Evolutionary conservation across 2,797 vertebrate species (phyloP).

Genomic region (Crax fasciolata): DNA sequence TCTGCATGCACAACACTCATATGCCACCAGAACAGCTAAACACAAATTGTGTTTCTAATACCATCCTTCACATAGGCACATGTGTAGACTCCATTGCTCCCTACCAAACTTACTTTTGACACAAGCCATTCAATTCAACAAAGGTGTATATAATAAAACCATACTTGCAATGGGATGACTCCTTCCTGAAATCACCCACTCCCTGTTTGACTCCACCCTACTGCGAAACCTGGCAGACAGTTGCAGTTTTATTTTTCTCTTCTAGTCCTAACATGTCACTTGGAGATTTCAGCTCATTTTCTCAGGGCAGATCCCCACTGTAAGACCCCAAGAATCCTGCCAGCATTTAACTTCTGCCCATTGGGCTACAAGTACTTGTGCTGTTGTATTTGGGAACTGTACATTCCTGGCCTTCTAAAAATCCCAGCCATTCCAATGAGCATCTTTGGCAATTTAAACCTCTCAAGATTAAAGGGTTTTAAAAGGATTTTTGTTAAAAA

Average conservation of each 20-base stretch:
- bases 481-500: not conserved
- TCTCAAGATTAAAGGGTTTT: not conserved
- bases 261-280: not conserved
- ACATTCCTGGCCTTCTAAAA: not conserved
- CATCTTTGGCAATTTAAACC: not conserved
- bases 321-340: not conserved
- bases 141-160: not conserved
- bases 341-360: not conserved
- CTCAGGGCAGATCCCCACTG: not conserved
- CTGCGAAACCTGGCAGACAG: not conserved
- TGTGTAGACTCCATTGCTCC: not conserved
- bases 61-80: fast-evolving
- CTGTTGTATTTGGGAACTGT: fast-evolving
- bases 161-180: not conserved
- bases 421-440: not conserved
- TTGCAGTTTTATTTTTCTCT: not conserved
- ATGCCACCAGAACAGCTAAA: not conserved
- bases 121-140: not conserved
- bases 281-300: not conserved
- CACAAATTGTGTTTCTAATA: not conserved
- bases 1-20: fast-evolving
- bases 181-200: not conserved
- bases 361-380: fast-evolving
- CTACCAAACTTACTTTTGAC: not conserved
- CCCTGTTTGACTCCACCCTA: not conserved